A percentile compares a stretch with the other conserved stretches of the same genome.
Conservation (phyloP, 2,888 invertebrate species). For the Drosophila vallismaia region DNA sequence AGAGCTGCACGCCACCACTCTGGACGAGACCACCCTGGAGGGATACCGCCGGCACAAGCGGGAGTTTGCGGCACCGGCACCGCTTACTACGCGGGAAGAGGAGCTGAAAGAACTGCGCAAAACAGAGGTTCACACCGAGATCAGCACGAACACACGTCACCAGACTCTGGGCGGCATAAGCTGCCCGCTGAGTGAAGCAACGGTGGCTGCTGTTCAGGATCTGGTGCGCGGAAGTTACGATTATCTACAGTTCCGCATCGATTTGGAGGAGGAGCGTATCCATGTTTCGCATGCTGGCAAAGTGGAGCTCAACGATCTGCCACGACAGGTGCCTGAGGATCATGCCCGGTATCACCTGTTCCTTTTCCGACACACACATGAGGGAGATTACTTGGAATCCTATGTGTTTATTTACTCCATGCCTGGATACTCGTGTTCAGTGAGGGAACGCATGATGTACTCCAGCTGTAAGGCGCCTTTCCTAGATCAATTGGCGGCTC, state of each 20-base stretch:
- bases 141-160: conserved; percentile 92
- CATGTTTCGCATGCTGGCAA: conserved; percentile 91
- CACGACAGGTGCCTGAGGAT: conserved; percentile 92
- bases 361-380: conserved; percentile 95
- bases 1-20: conserved; percentile 94
- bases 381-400: conserved; percentile 94
- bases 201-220: conserved; percentile 89
- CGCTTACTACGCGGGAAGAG: conserved; percentile 94
- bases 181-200: conserved; percentile 94
- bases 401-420: conserved; percentile 98
- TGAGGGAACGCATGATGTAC: conserved; percentile 99
- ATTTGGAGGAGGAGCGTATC: conserved; percentile 90
- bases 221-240: conserved; percentile 90
- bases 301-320: conserved; percentile 87
- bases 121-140: conserved; percentile 89
- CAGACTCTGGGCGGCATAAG: conserved; percentile 96
- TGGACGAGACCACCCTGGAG: conserved; percentile 92
- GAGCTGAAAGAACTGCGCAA: conserved; percentile 91
- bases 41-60: conserved; percentile 92
- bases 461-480: conserved; percentile 98
- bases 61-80: conserved; percentile 92
- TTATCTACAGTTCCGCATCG: conserved; percentile 90
- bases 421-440: conserved; percentile 97
- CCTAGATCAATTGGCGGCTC: conserved; percentile 90
- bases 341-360: conserved; percentile 91